Percentiles rank a stretch among this genome's conserved stretches.
Conservation (phyloP, 2,797 vertebrate species). For the Sylvia borin region DNA sequence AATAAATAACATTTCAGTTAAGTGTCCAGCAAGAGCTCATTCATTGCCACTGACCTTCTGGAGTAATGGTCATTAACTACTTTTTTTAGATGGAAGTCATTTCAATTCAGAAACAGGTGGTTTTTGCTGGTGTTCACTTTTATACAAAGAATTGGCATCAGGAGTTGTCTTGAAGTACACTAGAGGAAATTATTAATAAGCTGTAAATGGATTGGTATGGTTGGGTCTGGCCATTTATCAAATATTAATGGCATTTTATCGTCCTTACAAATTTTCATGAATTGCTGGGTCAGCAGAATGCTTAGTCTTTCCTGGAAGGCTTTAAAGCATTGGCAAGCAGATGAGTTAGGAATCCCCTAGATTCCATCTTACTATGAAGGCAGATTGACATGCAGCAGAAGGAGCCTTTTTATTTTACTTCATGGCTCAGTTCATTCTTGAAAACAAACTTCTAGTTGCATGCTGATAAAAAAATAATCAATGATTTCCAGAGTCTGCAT, state of each 20-base stretch:
- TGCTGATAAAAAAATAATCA: background rate
- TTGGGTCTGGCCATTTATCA: background rate
- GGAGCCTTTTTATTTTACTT: background rate
- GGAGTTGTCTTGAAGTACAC: background rate
- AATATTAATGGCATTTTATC: slow-evolving; percentile 8
- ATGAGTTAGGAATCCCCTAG: background rate
- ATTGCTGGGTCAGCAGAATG: slow-evolving; percentile 2
- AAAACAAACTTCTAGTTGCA: background rate
- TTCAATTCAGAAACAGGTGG: background rate
- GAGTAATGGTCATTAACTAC: background rate
- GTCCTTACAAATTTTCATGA: background rate
- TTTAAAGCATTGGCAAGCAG: background rate
- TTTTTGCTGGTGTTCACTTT: background rate
- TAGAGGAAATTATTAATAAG: background rate
- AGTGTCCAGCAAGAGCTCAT: background rate
- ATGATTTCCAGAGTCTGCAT: background rate
- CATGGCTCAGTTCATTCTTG: background rate
- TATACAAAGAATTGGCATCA: background rate
- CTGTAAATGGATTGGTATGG: background rate
- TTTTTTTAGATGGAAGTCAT: background rate
- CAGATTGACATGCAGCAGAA: background rate
- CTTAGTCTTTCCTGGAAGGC: background rate
- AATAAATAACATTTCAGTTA: background rate
- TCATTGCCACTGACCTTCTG: background rate
- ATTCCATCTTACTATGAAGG: background rate